phyloP scores from a whole-genome alignment of 1,140 invertebrate species.

The Xylocopa sonorina region DNA sequence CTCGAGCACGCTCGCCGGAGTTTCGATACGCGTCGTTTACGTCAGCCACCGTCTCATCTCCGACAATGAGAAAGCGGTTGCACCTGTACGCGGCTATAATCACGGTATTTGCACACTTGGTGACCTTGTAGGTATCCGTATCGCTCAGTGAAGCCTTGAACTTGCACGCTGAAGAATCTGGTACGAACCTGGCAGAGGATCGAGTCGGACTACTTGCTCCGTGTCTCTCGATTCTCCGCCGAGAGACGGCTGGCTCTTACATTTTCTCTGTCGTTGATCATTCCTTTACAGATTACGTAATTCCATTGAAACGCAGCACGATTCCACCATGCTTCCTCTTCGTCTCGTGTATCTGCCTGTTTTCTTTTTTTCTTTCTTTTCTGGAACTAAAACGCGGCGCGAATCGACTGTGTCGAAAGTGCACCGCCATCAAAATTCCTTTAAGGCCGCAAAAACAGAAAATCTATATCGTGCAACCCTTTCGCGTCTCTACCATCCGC shows the following conservation, averaged over 20 bases:
- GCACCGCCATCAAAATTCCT: background rate
- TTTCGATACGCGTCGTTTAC: constrained; percentile 36
- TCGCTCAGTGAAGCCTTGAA: constrained; percentile 71
- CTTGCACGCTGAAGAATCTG: constrained; percentile 73
- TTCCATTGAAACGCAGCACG: background rate
- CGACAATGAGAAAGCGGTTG: constrained; percentile 60
- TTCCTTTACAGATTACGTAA: background rate
- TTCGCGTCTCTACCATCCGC: background rate
- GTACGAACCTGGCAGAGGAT: constrained; percentile 42
- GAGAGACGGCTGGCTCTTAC: background rate
- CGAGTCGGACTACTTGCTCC: constrained; percentile 20
- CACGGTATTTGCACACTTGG: constrained; percentile 72
- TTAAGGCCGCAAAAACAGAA: background rate
- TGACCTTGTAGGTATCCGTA: constrained; percentile 73
- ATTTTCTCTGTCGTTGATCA: background rate
- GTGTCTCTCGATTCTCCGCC: background rate
- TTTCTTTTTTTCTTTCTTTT: too few relatives aligned
- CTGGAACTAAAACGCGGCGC: too few relatives aligned
- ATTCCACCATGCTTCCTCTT: too few relatives aligned
- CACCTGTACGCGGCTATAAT: constrained; percentile 60
- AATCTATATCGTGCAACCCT: background rate
- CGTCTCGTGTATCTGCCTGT: too few relatives aligned
- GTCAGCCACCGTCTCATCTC: constrained; percentile 54
- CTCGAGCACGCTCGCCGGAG: background rate
- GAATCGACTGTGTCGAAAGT: too few relatives aligned